Conservation (phyloP, 2,888 invertebrate genomes). For the Ochropacha duplaris region DNA sequence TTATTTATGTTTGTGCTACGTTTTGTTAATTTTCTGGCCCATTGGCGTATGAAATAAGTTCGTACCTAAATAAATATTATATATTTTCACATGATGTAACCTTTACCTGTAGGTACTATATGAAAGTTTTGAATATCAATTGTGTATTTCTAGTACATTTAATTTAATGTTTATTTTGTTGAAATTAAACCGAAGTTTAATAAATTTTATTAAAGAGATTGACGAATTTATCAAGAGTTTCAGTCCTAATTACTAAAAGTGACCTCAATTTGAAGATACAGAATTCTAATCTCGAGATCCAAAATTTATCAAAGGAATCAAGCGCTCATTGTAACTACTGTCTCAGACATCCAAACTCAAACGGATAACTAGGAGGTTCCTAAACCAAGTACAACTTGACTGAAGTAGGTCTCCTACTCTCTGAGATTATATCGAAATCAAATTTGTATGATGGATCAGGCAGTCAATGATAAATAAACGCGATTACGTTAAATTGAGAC, state of each 20-base stretch:
- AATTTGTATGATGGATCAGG: neutral
- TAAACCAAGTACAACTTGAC: neutral
- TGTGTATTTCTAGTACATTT: neutral
- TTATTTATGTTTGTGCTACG: constrained; percentile 8
- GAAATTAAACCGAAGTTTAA: no score
- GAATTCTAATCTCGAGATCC: constrained; percentile 5
- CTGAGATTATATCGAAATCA: neutral
- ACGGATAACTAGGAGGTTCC: neutral
- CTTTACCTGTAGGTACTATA: neutral
- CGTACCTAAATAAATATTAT: constrained; percentile 37
- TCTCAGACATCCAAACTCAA: neutral
- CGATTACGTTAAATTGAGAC: neutral
- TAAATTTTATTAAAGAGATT: no score
- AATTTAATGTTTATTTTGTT: neutral
- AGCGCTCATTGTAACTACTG: constrained; percentile 5
- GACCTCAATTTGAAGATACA: neutral
- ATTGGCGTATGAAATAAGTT: constrained; percentile 53
- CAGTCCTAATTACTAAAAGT: neutral
- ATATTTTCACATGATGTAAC: constrained; percentile 14
- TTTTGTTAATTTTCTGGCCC: constrained; percentile 53
- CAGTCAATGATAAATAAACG: neutral
- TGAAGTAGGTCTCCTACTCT: neutral
- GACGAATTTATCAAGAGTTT: neutral
- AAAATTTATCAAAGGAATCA: constrained; percentile 8
- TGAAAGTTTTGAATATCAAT: no score